phyloP scores from a whole-genome alignment of 53 echinoderm and acorn worm species.

The Apostichopus leukothele region DNA sequence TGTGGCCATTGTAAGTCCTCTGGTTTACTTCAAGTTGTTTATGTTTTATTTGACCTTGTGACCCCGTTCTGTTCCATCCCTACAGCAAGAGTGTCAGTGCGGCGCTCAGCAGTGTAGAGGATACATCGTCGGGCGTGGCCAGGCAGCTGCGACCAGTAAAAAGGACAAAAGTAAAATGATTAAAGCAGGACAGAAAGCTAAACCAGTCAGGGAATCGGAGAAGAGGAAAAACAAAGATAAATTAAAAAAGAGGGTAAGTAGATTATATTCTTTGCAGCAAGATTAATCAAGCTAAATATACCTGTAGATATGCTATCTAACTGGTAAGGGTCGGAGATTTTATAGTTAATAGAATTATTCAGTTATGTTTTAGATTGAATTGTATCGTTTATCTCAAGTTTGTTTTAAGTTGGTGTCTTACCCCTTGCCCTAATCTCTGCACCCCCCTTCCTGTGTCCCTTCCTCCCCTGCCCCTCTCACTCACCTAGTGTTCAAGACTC shows the following conservation, averaged over 20 bases:
- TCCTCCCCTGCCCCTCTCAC: no score
- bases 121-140: conserved; percentile 82
- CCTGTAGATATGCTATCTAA: not conserved
- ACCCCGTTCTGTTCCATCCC: not conserved
- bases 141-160: conserved; percentile 49
- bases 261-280: not conserved
- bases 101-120: conserved; percentile 77
- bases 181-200: conserved; percentile 23
- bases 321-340: not conserved
- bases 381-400: no score
- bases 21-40: no score
- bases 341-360: not conserved
- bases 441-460: no score
- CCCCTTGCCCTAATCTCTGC: no score
- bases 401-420: no score
- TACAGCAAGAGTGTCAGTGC: conserved; percentile 96
- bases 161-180: conserved; percentile 9
- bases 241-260: conserved; percentile 70
- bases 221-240: conserved; percentile 74
- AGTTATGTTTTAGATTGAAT: not conserved
- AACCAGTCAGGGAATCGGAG: conserved; percentile 49
- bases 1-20: no score
- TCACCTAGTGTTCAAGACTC: no score
- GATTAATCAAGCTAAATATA: not conserved
- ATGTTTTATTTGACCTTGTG: no score